These are phyloP conservation scores for Luperina testacea DNA, from an alignment of 2,888 invertebrate genomes.

Conservation along the genomic window DNA sequence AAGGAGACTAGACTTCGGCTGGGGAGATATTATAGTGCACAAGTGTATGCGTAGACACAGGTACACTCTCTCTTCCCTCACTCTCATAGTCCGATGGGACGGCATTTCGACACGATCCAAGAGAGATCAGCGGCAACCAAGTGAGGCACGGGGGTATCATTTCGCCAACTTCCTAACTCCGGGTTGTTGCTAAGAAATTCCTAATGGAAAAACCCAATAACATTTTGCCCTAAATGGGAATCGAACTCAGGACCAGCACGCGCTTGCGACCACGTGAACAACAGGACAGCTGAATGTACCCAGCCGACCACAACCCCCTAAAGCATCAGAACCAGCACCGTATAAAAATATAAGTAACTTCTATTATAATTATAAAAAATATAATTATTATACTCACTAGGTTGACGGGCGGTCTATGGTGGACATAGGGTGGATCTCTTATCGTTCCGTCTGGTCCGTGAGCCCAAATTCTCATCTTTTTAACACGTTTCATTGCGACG, in stretches of 20 bases:
- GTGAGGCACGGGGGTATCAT: neutral
- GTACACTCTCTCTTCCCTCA: neutral
- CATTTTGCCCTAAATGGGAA: neutral
- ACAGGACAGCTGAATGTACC: neutral
- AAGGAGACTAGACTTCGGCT: too few species aligned
- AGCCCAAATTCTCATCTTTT: slow-evolving; percentile 5
- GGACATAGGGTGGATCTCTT: neutral
- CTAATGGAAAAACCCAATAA: neutral
- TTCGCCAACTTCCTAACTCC: neutral
- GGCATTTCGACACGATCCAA: neutral
- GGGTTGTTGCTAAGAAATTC: neutral
- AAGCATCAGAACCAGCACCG: neutral
- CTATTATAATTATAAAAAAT: neutral
- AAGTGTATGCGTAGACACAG: too few species aligned
- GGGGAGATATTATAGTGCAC: too few species aligned
- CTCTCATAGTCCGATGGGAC: neutral
- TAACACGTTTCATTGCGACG: neutral
- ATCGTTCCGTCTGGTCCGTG: neutral
- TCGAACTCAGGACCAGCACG: neutral
- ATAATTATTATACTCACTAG: slow-evolving; percentile 27
- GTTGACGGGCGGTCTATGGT: neutral
- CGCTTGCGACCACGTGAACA: neutral
- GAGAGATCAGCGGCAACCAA: neutral
- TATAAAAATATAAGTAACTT: neutral
- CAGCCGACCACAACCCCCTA: neutral